Evolutionary conservation across 2,113 vertebrate species (phyloP).

Genomic region (Ochotona princeps): DNA sequence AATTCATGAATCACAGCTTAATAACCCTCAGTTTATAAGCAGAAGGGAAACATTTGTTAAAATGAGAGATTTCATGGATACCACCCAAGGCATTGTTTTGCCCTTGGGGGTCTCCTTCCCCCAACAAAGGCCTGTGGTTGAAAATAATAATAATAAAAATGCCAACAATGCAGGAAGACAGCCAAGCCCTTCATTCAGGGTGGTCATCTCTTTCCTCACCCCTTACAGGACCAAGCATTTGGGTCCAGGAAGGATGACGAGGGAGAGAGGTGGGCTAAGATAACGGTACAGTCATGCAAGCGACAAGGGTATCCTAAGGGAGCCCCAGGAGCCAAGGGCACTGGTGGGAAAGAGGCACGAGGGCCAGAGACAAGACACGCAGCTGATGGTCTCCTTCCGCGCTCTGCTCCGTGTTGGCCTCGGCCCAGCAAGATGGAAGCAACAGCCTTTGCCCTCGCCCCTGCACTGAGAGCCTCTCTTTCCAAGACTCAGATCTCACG

Average conservation of each 20-base stretch:
- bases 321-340: neutral
- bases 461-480: conserved; percentile 36
- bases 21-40: neutral
- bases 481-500: conserved; percentile 62
- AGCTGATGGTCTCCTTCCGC: conserved; percentile 59
- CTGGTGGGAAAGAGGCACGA: conserved; percentile 4
- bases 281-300: accelerated
- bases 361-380: conserved; percentile 25
- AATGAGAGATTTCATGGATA: neutral
- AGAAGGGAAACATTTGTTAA: conserved; percentile 31
- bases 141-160: neutral
- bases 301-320: neutral
- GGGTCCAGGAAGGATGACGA: neutral
- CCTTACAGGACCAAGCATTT: neutral
- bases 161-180: neutral
- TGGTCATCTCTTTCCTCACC: neutral
- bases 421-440: conserved; percentile 61
- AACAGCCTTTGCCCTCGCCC: conserved; percentile 52
- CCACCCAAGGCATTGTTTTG: neutral
- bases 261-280: neutral
- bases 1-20: conserved; percentile 51
- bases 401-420: conserved; percentile 56
- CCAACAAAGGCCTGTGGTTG: neutral
- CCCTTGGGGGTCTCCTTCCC: neutral
- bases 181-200: neutral